Base-by-base conservation (phyloP, 2,113 vertebrate species). In the Phrynocephalus versicolor region DNA sequence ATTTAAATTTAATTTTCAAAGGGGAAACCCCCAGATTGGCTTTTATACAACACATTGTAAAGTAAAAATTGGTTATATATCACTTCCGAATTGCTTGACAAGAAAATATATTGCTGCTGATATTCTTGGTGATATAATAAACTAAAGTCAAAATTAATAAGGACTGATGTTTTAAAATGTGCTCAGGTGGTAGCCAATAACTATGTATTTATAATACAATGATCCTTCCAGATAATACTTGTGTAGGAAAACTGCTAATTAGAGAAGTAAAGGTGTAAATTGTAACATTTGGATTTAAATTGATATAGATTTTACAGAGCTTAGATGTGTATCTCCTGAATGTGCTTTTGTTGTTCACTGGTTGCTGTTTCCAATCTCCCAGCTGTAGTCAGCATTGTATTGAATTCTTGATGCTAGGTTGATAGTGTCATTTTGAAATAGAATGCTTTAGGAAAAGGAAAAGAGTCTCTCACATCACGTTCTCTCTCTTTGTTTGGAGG, bases 1-100 rank as follows among this genome's bases (percentile, higher is more conserved):
- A 12, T 14, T 87, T 88, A 90, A 88, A 67, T 77, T 23, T 2
- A 70, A 27, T 9, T 89, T 88, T 72, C 37, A 83, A 88, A 57
- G 30, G 6, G 41, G 1, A 82, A 72, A 7, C 67, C 75, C 16
- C 33, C 69, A 35, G 79, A 72, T 45, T 85, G 21, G 2, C 70
- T 35, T 25, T 71, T 51, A 51, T 62, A 55, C 35, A 92, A 14
- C 3, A 33, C 2, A 23, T 83, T 85, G 55, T 33, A 82, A 79
- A 85, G 3, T 39, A 87, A 45, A 41, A 84, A 12, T 18, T n/a
- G 35, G 45, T 55, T 75, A 74, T 51, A 67, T 13, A 65, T 74
- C 65, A 37, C 23, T 65, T 76, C 57, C 72, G 65, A 3, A 79
- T 27, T 58, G 75, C 13, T 33, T 85, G 55, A 14, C 39, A 73